Evolutionary conservation across 2,888 invertebrate genomes (phyloP).

Genomic region (Acanthococcus lagerstroemiae): DNA sequence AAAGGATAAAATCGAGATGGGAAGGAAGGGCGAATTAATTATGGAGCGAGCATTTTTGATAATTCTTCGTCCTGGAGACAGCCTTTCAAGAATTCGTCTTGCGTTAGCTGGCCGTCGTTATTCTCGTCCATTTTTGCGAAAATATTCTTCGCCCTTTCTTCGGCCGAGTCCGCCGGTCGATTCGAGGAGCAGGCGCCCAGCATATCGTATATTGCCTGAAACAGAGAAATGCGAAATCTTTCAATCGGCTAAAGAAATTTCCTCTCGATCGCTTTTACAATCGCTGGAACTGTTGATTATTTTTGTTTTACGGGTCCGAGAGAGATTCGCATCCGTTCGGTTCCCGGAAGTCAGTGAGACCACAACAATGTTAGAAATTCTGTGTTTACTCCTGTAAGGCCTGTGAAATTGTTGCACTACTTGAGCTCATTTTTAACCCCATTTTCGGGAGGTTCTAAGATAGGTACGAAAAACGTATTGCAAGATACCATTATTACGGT

Average conservation of each 20-base stretch:
- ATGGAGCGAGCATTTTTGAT: conserved; percentile 88
- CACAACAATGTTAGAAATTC: no score
- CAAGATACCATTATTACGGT: no score
- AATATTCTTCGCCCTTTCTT: conserved; percentile 96
- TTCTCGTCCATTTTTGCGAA: conserved; percentile 99
- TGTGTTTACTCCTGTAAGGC: no score
- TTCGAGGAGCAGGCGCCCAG: conserved; percentile 93
- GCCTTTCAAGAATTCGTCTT: conserved; percentile 95
- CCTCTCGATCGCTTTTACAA: no score
- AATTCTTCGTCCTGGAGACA: conserved; percentile 94
- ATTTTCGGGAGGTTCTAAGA: no score
- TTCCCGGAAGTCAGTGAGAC: no score
- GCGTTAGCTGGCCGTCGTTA: conserved; percentile 94
- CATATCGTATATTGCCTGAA: conserved; percentile 98
- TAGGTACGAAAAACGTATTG: no score
- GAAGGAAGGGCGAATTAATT: conserved; percentile 40
- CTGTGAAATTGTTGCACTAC: no score
- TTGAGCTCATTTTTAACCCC: no score
- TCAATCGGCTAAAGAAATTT: not conserved
- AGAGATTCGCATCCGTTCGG: no score
- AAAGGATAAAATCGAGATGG: not conserved
- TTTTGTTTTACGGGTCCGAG: not conserved
- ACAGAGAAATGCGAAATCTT: conserved; percentile 14
- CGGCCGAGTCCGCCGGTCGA: conserved; percentile 89
- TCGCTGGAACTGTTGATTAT: not conserved